Conservation (phyloP, 2,797 vertebrate species). For the Hemitrygon akajei region DNA sequence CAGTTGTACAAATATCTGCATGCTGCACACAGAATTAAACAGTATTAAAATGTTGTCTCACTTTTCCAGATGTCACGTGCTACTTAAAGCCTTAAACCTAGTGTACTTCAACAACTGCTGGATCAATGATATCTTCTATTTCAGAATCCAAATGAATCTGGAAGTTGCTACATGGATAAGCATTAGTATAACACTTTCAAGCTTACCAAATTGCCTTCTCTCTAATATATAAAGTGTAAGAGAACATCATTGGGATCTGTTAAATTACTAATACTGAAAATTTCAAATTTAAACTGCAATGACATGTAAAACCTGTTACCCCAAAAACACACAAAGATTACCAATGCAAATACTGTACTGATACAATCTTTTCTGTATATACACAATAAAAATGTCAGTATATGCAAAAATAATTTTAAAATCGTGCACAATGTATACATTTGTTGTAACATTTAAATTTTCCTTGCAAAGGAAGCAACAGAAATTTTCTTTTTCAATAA, state of each 20-base stretch:
- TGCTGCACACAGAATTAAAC: constrained; percentile 36
- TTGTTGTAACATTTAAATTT: constrained; percentile 58
- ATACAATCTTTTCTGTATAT: constrained; percentile 63
- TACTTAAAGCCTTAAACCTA: constrained; percentile 34
- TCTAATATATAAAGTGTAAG: constrained; percentile 26
- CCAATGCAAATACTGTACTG: constrained; percentile 66
- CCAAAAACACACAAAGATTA: constrained; percentile 67
- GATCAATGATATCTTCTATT: constrained; percentile 24
- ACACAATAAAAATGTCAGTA: constrained; percentile 71
- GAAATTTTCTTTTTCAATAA: constrained; percentile 45
- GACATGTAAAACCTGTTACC: constrained; percentile 72
- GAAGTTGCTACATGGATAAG: constrained; percentile 31
- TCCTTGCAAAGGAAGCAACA: constrained; percentile 47
- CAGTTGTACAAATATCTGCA: constrained; percentile 37
- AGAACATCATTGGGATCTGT: constrained; percentile 41
- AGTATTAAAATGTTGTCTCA: constrained; percentile 28
- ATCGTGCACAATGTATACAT: constrained; percentile 63
- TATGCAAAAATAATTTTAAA: constrained; percentile 69
- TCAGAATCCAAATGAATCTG: constrained; percentile 33
- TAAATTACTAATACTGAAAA: constrained; percentile 64
- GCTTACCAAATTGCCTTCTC: constrained; percentile 26
- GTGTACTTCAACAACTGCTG: constrained; percentile 29
- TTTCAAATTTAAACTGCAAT: constrained; percentile 66
- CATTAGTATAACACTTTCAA: constrained; percentile 27
- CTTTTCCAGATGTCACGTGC: constrained; percentile 35